These are phyloP conservation scores for Luffia ferchaultella DNA, from an alignment of 2,888 invertebrate genomes.

Conservation along the genomic window DNA sequence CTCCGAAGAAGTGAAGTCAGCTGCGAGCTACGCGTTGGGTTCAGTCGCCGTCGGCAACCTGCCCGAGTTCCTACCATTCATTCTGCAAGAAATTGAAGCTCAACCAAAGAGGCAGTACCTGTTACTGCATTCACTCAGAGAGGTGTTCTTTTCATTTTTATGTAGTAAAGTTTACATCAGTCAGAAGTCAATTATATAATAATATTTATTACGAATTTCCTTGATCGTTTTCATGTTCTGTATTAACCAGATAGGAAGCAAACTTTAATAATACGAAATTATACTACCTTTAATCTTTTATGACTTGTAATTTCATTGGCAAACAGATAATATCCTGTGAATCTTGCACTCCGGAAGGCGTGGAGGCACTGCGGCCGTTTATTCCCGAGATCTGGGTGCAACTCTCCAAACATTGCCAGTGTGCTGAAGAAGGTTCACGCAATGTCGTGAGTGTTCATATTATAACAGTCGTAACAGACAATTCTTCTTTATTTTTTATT, in stretches of 20 bases:
- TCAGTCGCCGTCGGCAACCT: slow-evolving; percentile 96
- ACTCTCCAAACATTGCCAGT: slow-evolving; percentile 94
- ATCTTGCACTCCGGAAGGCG: slow-evolving; percentile 76
- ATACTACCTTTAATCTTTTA: neutral
- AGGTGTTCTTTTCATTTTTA: slow-evolving; percentile 63
- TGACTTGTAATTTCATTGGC: neutral
- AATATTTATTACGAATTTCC: neutral
- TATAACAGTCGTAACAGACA: no score
- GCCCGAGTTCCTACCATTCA: slow-evolving; percentile 91
- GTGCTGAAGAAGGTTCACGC: slow-evolving; percentile 96
- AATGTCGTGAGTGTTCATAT: slow-evolving; percentile 78
- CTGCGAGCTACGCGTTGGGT: slow-evolving; percentile 96
- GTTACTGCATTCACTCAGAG: slow-evolving; percentile 95
- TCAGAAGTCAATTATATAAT: neutral
- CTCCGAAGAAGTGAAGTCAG: slow-evolving; percentile 97
- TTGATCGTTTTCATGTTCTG: neutral
- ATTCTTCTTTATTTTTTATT: no score
- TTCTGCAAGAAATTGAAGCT: slow-evolving; percentile 91
- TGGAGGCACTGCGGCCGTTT: slow-evolving; percentile 79
- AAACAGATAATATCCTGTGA: slow-evolving; percentile 84
- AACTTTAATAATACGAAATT: no score
- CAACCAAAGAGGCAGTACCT: slow-evolving; percentile 96
- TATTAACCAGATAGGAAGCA: no score
- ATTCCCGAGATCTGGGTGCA: slow-evolving; percentile 93
- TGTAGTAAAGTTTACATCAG: neutral